phyloP scores from a whole-genome alignment of 1,140 invertebrate species.

The Hetaerina americana region DNA sequence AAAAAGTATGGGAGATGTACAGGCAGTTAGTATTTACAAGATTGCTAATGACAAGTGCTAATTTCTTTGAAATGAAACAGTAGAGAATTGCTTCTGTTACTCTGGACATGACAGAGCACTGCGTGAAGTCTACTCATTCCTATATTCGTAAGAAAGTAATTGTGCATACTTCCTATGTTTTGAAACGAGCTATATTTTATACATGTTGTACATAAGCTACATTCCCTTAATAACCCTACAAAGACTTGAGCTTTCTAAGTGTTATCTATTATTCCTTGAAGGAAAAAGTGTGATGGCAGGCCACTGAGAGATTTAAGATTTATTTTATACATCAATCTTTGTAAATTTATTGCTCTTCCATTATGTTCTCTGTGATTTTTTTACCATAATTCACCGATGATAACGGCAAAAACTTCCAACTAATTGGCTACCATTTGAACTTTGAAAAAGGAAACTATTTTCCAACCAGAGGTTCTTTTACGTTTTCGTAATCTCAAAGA shows the following conservation, averaged over 20 bases:
- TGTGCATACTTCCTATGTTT: neutral
- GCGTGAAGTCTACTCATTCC: neutral
- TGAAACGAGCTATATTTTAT: neutral
- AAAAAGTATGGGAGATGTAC: constrained; percentile 6
- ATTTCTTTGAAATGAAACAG: constrained; percentile 1
- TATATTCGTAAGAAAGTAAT: neutral
- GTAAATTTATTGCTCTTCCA: neutral
- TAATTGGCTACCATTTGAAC: neutral
- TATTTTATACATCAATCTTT: neutral
- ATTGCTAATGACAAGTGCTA: neutral
- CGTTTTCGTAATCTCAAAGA: neutral
- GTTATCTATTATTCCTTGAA: neutral
- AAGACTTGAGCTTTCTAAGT: neutral
- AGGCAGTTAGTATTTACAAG: neutral
- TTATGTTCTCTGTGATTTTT: neutral
- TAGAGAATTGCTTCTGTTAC: constrained; percentile 1
- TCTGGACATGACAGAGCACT: neutral
- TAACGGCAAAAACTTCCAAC: neutral
- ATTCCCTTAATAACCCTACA: neutral
- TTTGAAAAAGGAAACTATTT: neutral
- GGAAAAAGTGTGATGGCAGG: neutral
- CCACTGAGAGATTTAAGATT: neutral
- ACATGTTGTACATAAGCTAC: neutral
- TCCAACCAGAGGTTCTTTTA: neutral
- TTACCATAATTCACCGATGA: neutral